Evolutionary conservation across 2,113 vertebrate genomes (phyloP).

Genomic region (Saimiri boliviensis): DNA sequence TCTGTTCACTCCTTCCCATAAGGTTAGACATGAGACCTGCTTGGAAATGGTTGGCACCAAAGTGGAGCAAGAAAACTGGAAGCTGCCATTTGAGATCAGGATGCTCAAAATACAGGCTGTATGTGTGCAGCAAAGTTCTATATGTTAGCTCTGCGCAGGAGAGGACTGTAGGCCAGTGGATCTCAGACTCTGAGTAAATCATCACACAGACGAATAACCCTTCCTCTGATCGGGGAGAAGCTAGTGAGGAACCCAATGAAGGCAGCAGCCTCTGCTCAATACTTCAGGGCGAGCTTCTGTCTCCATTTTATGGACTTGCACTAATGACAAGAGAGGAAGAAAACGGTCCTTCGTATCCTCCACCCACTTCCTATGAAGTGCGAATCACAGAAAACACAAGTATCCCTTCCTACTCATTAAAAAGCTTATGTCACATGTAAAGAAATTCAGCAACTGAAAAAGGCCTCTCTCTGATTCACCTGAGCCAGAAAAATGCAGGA

Average conservation of each 20-base stretch:
- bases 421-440: constrained; percentile 80
- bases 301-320: background rate
- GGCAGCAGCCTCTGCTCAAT: background rate
- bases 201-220: background rate
- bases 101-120: background rate
- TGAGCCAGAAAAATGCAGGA: constrained; percentile 77
- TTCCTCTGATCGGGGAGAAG: background rate
- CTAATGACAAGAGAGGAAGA: background rate
- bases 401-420: constrained; percentile 71
- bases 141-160: background rate
- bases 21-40: background rate
- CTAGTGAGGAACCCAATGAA: background rate
- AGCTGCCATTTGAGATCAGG: background rate
- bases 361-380: background rate
- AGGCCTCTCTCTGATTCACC: constrained; percentile 81
- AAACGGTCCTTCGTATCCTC: background rate
- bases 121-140: background rate
- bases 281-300: background rate
- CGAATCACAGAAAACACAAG: constrained; percentile 72
- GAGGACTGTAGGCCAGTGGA: no score
- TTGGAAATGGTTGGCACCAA: background rate
- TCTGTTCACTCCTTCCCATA: background rate
- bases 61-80: background rate
- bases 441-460: constrained; percentile 81
- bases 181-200: no score